Evolutionary conservation across 2,888 invertebrate genomes (phyloP).

Genomic region (Maniola hyperantus): DNA sequence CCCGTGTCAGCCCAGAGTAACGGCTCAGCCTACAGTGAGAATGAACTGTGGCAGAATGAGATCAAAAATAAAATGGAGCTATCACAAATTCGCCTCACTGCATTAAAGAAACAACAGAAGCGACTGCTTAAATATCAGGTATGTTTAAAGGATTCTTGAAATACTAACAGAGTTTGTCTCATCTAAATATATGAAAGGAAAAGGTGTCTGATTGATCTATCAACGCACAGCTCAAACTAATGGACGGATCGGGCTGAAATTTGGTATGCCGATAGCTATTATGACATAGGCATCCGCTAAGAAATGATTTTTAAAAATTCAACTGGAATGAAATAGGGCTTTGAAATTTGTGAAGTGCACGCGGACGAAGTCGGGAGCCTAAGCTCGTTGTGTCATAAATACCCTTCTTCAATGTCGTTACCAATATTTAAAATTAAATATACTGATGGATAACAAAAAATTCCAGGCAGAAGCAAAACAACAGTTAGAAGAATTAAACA

Average conservation of each 20-base stretch:
- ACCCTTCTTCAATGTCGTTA: background rate
- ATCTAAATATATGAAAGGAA: too few relatives aligned
- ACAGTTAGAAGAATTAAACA: constrained; percentile 74
- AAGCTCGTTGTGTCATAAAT: background rate
- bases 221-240: too few relatives aligned
- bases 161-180: too few relatives aligned
- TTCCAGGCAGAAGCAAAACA: constrained; percentile 76
- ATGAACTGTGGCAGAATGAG: constrained; percentile 81
- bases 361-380: too few relatives aligned
- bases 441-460: background rate
- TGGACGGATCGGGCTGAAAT: too few relatives aligned
- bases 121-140: constrained; percentile 77
- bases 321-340: too few relatives aligned
- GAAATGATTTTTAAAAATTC: too few relatives aligned
- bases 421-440: background rate
- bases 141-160: background rate
- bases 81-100: constrained; percentile 82
- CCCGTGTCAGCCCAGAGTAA: constrained; percentile 78
- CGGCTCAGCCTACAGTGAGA: constrained; percentile 77
- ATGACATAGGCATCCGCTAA: too few relatives aligned
- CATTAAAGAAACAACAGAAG: constrained; percentile 84
- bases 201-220: too few relatives aligned
- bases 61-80: constrained; percentile 84
- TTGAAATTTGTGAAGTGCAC: too few relatives aligned
- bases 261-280: too few relatives aligned